Evolutionary conservation across 2,113 vertebrate species (phyloP).

Genomic region (Seriola aureovittata): DNA sequence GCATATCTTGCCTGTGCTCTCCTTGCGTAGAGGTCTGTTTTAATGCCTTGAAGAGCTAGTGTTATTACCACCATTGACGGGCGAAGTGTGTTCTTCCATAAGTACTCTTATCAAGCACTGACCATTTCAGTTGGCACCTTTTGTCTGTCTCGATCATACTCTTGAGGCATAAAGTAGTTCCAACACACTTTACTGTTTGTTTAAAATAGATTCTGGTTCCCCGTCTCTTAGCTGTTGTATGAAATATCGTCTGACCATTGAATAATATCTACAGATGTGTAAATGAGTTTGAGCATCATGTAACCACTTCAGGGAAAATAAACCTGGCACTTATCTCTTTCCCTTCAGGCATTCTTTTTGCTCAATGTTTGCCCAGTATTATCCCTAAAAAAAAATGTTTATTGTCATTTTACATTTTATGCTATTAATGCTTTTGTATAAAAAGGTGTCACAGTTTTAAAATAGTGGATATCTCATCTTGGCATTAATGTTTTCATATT

Average conservation of each 20-base stretch:
- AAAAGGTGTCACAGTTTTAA: slow-evolving; percentile 41
- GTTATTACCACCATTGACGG: neutral
- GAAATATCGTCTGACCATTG: neutral
- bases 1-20: slow-evolving; percentile 12
- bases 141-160: slow-evolving; percentile 7
- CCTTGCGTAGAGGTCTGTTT: slow-evolving; percentile 1
- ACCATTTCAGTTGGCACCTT: slow-evolving; percentile 4
- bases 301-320: neutral
- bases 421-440: slow-evolving; percentile 8
- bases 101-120: slow-evolving; percentile 1
- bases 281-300: neutral
- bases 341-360: neutral
- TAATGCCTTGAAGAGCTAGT: neutral
- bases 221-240: neutral
- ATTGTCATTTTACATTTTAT: slow-evolving; percentile 9
- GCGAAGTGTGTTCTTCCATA: neutral
- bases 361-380: neutral
- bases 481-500: slow-evolving; percentile 53
- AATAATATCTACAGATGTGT: neutral
- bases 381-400: slow-evolving; percentile 27
- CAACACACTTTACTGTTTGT: neutral
- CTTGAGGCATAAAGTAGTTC: neutral
- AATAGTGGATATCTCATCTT: slow-evolving; percentile 42
- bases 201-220: neutral
- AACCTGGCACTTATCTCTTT: neutral